Evolutionary conservation across 2,113 vertebrate genomes (phyloP), one percentile per base, ranked within the genome.

Genomic region (Myiozetetes cayanensis): DNA sequence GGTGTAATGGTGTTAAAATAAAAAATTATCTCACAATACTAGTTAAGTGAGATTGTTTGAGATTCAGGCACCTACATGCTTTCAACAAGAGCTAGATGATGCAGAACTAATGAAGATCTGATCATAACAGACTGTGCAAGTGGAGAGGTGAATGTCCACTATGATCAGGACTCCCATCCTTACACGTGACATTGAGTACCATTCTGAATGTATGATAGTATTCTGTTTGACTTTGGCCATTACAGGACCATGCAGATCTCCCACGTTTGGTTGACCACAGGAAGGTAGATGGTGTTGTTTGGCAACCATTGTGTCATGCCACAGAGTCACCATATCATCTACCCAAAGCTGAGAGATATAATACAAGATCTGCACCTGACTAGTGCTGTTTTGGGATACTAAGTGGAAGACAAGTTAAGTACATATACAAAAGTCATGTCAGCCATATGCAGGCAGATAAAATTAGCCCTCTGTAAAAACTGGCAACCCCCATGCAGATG

Each of bases 401-500:
- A 91, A 72, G 43, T 30, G 37, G 55, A 77, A 81, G 22, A 67
- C 10, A 49, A 16, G 16, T 58, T 12, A 21, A 16, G 43, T n/a
- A 28, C 25, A 14, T 67, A 80, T 47, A 10, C 67, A 72, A 70
- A 89, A 39, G 62, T 63, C 4, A 49, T 10, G 25, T 63, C 37
- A 86, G 2, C n/a, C 59, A 6, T 9, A 46, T 19, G 31, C 3
- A 39, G 27, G 18, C 47, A 44, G 67, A 47, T 68, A 47, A 89
- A 87, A 63, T 12, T 11, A 89, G 31, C 52, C 33, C 53, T 31
- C 73, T 50, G 19, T 68, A 49, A 77, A 8, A 75, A 73, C 5
- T 0, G 0, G 47, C 27, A 47, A 13, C 19, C 52, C 16, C 3
- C 2, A 23, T 9, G 33, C 33, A 52, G 49, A 68, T 0, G 3